A percentile compares a stretch with the other conserved stretches of the same genome.
Conservation (phyloP, 1,140 invertebrate genomes). For the Drosophila kohkoa region DNA sequence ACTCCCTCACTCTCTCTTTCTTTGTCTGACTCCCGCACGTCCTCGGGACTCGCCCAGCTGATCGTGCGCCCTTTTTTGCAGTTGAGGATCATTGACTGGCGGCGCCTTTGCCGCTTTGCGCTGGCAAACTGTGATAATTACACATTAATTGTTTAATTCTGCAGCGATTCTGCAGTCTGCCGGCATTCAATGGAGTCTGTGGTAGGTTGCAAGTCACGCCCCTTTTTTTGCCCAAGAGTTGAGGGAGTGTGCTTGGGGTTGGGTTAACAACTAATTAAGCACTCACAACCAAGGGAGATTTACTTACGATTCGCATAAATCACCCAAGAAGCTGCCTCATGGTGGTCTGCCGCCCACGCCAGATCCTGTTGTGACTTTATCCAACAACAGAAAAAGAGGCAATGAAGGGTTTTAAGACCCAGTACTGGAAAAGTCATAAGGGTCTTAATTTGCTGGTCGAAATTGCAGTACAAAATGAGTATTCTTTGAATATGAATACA, state of each 20-base stretch:
- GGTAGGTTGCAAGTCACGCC: conserved; percentile 58
- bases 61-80: conserved; percentile 13
- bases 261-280: conserved; percentile 72
- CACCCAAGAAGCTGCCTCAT: conserved; percentile 41
- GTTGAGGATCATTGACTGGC: conserved; percentile 21
- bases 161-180: neutral
- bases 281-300: conserved; percentile 48
- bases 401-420: neutral
- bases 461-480: no score
- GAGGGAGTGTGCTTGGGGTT: conserved; percentile 64
- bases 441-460: no score
- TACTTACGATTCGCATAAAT: conserved; percentile 54
- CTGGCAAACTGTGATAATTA: conserved; percentile 80
- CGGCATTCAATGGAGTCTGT: conserved; percentile 36
- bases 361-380: conserved; percentile 16
- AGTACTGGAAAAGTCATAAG: no score
- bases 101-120: conserved; percentile 48
- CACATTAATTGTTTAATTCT: conserved; percentile 81
- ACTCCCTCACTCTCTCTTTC: neutral
- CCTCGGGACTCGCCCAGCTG: conserved; percentile 37
- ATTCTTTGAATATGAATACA: no score
- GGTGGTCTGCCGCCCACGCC: conserved; percentile 52
- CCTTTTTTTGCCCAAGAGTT: conserved; percentile 27
- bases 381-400: conserved; percentile 1
- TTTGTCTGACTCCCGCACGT: neutral